Conservation (phyloP, 1,140 invertebrate genomes). For the Drosophila watanabei region DNA sequence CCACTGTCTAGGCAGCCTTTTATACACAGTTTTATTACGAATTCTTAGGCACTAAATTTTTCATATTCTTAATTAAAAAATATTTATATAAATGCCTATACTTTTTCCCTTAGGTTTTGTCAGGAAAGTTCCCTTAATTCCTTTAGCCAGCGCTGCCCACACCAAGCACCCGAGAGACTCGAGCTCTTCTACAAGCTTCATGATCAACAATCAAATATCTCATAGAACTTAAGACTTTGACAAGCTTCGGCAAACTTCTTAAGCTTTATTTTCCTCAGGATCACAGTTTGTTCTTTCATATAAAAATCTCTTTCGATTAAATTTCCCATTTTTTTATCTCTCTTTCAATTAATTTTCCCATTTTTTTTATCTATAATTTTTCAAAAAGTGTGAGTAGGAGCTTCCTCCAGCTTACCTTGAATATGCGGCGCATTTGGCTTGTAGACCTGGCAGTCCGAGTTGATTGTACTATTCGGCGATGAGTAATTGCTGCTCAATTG, state of each 20-base stretch:
- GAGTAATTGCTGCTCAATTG: conserved; percentile 82
- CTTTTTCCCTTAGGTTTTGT: too few species aligned
- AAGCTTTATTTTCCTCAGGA: too few species aligned
- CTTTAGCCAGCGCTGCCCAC: neutral
- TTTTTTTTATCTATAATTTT: neutral
- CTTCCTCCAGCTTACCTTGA: conserved; percentile 81
- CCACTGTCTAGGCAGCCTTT: too few species aligned
- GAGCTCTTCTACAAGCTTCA: neutral
- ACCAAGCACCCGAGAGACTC: neutral
- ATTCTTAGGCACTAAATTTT: too few species aligned
- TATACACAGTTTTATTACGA: too few species aligned
- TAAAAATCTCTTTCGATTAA: neutral
- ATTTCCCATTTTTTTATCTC: neutral
- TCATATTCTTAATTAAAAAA: too few species aligned
- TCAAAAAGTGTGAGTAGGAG: neutral
- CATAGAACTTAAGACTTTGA: too few species aligned
- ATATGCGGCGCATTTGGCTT: conserved; percentile 86
- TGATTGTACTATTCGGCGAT: conserved; percentile 85
- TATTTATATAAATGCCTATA: too few species aligned
- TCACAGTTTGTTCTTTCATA: neutral
- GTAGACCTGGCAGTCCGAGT: conserved; percentile 85
- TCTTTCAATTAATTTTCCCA: neutral
- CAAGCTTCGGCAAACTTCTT: too few species aligned
- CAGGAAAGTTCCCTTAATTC: too few species aligned
- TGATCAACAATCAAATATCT: neutral